Evolutionary conservation across 1,140 invertebrate genomes (phyloP), one percentile per base, ranked within the genome.

Genomic region (Conopomorpha cramerella): DNA sequence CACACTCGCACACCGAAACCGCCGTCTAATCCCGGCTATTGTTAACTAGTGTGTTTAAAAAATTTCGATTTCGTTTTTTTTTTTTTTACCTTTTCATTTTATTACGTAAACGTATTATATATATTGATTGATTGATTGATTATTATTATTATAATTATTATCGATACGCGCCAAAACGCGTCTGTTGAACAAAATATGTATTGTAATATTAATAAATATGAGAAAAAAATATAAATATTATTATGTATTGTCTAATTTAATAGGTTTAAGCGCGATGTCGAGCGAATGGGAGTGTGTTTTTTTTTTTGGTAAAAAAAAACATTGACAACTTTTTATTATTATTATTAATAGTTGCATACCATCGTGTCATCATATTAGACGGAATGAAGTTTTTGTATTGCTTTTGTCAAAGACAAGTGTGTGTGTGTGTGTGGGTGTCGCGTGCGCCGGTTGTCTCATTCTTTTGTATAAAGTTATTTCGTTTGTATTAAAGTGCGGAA

Each of bases 1-100:
- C 89, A 51, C 90, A 93, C 81, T 93, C 90, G 82, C 92, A 95
- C 79, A 94, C 92, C 49, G 92, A 94, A 81, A 94, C 92, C 46
- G 92, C 92, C 55, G 91, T 93, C 63, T 93, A 92, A 82, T 77
- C 32, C 39, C 49, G 28, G 34, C 38, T 54, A 67, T 72, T 73
- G 68, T 77, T 73, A 64, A 73, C 67, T 77, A 72, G 67, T 77
- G 67, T 73, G 68, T 73, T 72, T 73, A 72, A n/a, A n/a, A n/a
- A n/a, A n/a, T n/a, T n/a, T n/a, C n/a, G n/a, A n/a, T n/a, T n/a
- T n/a, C n/a, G n/a, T n/a, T n/a, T n/a, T n/a, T n/a, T n/a, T n/a
- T n/a, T n/a, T n/a, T n/a, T n/a, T n/a, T n/a, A n/a, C n/a, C n/a
- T n/a, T n/a, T n/a, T n/a, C n/a, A n/a, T n/a, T n/a, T n/a, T n/a